These are phyloP conservation scores for Eonycteris spelaea DNA, from an alignment of 2,113 vertebrate species.

Conservation along the genomic window DNA sequence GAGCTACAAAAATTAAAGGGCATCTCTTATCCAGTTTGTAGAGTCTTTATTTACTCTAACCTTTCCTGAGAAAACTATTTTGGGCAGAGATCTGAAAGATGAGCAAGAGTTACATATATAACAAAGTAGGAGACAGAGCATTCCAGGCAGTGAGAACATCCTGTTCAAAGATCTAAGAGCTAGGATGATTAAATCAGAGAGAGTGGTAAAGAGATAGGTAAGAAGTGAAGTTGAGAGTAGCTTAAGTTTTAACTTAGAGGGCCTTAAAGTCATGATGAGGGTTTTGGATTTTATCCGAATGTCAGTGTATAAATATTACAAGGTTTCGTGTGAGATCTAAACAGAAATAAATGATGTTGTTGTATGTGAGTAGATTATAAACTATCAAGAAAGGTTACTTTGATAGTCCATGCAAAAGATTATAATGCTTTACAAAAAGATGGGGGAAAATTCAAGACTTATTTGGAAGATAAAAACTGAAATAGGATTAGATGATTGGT, in stretches of 20 bases:
- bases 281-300: not conserved
- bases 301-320: not conserved
- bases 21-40: not conserved
- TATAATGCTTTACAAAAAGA: not conserved
- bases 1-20: not conserved
- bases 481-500: not conserved
- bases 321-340: not conserved
- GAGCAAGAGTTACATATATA: not conserved
- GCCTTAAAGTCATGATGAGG: not conserved
- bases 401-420: not conserved
- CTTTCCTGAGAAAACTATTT: not conserved
- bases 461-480: not conserved
- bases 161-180: not conserved
- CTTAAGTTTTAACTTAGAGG: not conserved
- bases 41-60: not conserved
- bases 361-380: not conserved
- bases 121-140: not conserved
- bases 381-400: not conserved
- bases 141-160: not conserved
- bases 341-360: not conserved
- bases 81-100: not conserved
- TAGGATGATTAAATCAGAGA: not conserved
- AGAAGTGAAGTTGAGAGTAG: not conserved
- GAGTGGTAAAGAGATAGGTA: not conserved
- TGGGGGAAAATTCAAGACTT: not conserved